These are phyloP conservation scores for Gymnogyps californianus DNA, from an alignment of 2,113 vertebrate genomes.

Conservation along the genomic window DNA sequence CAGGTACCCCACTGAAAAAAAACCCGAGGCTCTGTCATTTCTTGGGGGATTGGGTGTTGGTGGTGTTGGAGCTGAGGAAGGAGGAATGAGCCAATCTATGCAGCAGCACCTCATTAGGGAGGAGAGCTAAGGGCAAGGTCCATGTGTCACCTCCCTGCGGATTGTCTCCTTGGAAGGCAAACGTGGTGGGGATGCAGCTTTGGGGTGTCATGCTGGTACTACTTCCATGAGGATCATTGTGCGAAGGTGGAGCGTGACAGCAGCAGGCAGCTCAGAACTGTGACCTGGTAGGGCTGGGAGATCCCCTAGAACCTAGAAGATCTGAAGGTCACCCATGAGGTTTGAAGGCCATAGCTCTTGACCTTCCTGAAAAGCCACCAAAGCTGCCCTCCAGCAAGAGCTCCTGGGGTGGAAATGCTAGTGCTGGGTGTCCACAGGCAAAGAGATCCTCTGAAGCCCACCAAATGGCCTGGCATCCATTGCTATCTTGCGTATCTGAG, in stretches of 20 bases:
- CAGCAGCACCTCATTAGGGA: background rate
- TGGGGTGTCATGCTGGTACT: rapidly evolving
- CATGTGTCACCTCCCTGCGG: background rate
- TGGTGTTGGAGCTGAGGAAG: background rate
- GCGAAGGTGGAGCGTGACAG: background rate
- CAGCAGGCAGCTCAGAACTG: background rate
- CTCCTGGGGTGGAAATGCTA: background rate
- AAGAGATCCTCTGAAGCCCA: background rate
- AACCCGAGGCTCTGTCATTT: background rate
- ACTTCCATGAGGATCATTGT: rapidly evolving
- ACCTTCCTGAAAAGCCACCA: background rate
- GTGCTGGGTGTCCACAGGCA: background rate
- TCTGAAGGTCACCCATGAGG: background rate
- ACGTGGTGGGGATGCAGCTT: background rate
- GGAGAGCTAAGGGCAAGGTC: background rate
- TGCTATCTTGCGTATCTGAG: background rate
- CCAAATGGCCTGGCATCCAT: background rate
- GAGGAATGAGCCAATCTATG: background rate
- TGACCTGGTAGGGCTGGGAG: background rate
- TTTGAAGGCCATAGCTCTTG: background rate
- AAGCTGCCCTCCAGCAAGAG: background rate
- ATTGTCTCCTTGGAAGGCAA: background rate
- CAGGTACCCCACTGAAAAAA: background rate
- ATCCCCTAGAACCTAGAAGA: background rate
- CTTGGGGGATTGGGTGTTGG: background rate